Base-by-base conservation (phyloP, 2,888 invertebrate genomes). In the Calameuta filiformis region DNA sequence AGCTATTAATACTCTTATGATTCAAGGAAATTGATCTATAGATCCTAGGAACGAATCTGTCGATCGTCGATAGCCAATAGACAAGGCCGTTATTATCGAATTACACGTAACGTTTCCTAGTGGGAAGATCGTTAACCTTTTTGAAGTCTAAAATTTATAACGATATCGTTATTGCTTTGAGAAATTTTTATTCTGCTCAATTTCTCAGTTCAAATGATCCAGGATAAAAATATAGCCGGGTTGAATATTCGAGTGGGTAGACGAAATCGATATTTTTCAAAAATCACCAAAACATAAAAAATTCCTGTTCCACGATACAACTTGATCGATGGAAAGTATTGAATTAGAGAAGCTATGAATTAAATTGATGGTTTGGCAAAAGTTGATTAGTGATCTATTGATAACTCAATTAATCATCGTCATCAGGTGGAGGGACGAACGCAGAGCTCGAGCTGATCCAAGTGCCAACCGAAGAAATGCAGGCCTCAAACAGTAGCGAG, bases 401-500 rank as follows among this genome's bases (percentile, higher is more conserved):
- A 84, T 88, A 88, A 86, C 85, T 75, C 82, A 82, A 89, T 89
- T 89, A 88, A 89, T 89, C 80, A 79, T 80, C 83, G 80, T 85
- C 82, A 79, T 78, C 81, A 81, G 83, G 85, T 73, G 73, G 75
- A 73, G 73, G 77, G 78, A 77, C 76, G 12, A 80, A 82, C 75
- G 79, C 77, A 75, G 80, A 81, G 78, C 81, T 84, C 75, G 87
- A 87, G 35, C 78, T 86, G 82, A 84, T 87, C 79, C 83, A 87
- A 80, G 84, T 84, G 80, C 87, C 90, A 78, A 80, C 79, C 80
- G 83, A 84, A 86, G 88, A 89, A 80, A 91, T 91, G 91, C 90
- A 91, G 83, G 88, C 90, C 73, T 85, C 90, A 76, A 90, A 86
- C 83, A 90, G 89, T 87, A 91, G 89, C 82, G 90, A 91, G 68